Evolutionary conservation across 2,888 invertebrate genomes (phyloP), one percentile per base, ranked within the genome.

Genomic region (Eutolmus rufibarbis): DNA sequence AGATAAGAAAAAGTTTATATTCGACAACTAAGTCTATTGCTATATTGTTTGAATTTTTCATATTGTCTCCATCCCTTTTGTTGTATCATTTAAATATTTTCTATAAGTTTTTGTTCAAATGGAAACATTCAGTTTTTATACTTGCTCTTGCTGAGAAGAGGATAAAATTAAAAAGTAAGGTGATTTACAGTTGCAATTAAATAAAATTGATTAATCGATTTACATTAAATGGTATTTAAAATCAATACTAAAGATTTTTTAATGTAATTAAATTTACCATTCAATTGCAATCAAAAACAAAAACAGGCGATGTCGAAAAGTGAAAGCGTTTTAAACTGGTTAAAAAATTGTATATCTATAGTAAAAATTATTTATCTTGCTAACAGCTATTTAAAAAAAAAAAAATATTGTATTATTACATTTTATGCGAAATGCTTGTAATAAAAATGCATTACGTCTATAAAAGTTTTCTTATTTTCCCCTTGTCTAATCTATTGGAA

Each of bases 381-480:
- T 87, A 87, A 88, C 87, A 86, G 81, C 81, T 82, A 87, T 76
- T 86, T 79, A 86, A 86, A 86, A 81, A 46, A 86, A 81, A 46
- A 81, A 66, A 46, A 87, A 74, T 87, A 88, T 88, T 88, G 82
- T 87, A 88, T 81, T 86, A 87, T 88, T 86, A 86, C 82, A 88
- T 88, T 88, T 86, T 88, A 88, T 88, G 87, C 88, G 86, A 87
- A 86, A 88, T 87, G 88, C 88, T 88, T 88, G 87, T 88, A 88
- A 88, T 88, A 88, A 88, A 85, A 88, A 74, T 31, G 88, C 87
- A 88, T 87, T 86, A 88, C 87, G 87, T 88, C 79, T 78, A 87
- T 31, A 77, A 34, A 51, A 7, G 19, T 40, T 9, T 56, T 46
- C 16, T 19, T 74, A 46, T 86, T 57, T 56, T 57, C n/a, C 46